phyloP scores from a whole-genome alignment of 2,113 vertebrate species.

The Phyllostomus discolor region DNA sequence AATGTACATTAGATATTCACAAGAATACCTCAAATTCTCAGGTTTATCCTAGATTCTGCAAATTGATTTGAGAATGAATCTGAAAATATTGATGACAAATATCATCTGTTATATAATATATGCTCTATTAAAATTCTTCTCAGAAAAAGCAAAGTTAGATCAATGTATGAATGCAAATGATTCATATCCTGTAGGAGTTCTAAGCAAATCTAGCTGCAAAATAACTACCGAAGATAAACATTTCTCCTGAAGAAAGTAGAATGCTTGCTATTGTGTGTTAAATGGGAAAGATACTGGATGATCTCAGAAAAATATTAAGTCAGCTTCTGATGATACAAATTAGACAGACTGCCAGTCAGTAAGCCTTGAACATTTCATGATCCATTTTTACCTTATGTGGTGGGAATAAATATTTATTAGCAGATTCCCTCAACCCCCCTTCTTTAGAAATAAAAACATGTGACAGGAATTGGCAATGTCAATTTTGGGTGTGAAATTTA shows the following conservation, averaged over 20 bases:
- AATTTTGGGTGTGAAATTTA: constrained; percentile 34
- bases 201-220: constrained; percentile 70
- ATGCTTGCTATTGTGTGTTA: constrained; percentile 52
- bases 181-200: constrained; percentile 79
- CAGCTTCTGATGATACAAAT: constrained; percentile 11
- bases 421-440: background rate
- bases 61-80: constrained; percentile 38
- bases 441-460: background rate
- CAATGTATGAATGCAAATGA: constrained; percentile 75
- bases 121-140: constrained; percentile 56
- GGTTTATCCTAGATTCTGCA: background rate
- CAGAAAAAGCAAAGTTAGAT: constrained; percentile 64
- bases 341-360: background rate
- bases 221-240: constrained; percentile 63
- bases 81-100: constrained; percentile 3
- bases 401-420: constrained; percentile 26
- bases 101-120: constrained; percentile 43
- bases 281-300: constrained; percentile 17
- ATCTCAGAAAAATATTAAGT: background rate
- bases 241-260: background rate
- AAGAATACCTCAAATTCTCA: background rate
- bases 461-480: background rate
- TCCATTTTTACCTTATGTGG: background rate
- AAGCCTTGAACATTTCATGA: constrained; percentile 18
- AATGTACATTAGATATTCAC: background rate